Evolutionary conservation across 2,797 vertebrate species (phyloP).

Genomic region (Propithecus perrieri): DNA sequence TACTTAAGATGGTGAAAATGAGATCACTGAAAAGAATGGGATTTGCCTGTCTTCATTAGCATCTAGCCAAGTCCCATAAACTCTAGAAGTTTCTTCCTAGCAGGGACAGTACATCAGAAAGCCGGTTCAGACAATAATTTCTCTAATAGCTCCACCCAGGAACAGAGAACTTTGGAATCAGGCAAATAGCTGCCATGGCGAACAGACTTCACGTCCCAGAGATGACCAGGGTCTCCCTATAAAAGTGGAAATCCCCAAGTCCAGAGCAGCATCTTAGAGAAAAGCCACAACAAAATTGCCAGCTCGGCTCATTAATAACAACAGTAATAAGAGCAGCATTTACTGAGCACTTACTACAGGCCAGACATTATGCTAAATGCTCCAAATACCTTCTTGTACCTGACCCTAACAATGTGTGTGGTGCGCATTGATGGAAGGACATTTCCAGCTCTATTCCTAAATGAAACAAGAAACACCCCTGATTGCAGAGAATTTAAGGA

Average conservation of each 20-base stretch:
- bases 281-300: not conserved
- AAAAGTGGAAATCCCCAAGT: too few species aligned
- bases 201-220: not conserved
- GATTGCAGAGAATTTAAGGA: not conserved
- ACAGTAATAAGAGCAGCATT: too few species aligned
- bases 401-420: rapidly evolving
- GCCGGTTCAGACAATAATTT: not conserved
- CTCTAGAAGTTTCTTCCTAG: not conserved
- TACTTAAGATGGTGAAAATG: not conserved
- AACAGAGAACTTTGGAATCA: not conserved
- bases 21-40: not conserved
- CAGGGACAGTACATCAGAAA: not conserved
- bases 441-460: not conserved
- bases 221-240: not conserved
- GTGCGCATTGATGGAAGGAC: not conserved
- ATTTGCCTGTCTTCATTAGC: not conserved
- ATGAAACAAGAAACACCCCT: not conserved
- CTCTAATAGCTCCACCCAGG: not conserved
- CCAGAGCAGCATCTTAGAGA: not conserved
- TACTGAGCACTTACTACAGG: rapidly evolving
- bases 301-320: not conserved
- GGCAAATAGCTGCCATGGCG: not conserved
- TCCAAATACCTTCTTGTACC: too few species aligned
- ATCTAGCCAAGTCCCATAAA: not conserved
- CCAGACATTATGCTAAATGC: too few species aligned